Evolutionary conservation across 2,888 invertebrate genomes (phyloP).

Genomic region (Ectemnius lituratus): DNA sequence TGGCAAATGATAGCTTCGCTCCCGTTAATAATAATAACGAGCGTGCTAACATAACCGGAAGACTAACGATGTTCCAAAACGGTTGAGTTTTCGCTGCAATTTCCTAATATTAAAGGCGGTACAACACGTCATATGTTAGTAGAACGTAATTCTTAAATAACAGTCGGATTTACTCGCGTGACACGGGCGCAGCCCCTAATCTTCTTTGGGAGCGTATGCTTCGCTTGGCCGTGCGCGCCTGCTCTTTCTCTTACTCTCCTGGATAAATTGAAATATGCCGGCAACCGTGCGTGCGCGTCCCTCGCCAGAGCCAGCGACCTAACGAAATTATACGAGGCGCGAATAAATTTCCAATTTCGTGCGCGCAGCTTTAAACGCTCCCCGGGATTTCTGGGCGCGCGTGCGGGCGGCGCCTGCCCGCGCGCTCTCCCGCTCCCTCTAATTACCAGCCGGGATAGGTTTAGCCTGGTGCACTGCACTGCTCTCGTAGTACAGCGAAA

Average conservation of each 20-base stretch:
- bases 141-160: constrained; percentile 37
- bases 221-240: too few species aligned
- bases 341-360: not conserved
- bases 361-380: constrained; percentile 1
- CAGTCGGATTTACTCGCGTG: constrained; percentile 8
- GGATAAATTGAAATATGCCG: constrained; percentile 1
- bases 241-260: too few species aligned
- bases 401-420: not conserved
- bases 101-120: constrained; percentile 31
- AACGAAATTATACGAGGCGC: not conserved
- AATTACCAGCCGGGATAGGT: not conserved
- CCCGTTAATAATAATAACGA: constrained; percentile 29
- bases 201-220: constrained; percentile 23
- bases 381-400: not conserved
- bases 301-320: not conserved
- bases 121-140: constrained; percentile 19
- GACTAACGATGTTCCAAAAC: constrained; percentile 6
- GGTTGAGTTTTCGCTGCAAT: constrained; percentile 34
- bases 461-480: too few species aligned
- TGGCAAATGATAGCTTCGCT: constrained; percentile 1
- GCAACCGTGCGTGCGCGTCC: not conserved
- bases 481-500: not conserved
- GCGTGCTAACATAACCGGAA: constrained; percentile 41
- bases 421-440: not conserved
- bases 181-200: constrained; percentile 30